Evolutionary conservation across 2,888 invertebrate species (phyloP).

Genomic region (Galerucella calmariensis): DNA sequence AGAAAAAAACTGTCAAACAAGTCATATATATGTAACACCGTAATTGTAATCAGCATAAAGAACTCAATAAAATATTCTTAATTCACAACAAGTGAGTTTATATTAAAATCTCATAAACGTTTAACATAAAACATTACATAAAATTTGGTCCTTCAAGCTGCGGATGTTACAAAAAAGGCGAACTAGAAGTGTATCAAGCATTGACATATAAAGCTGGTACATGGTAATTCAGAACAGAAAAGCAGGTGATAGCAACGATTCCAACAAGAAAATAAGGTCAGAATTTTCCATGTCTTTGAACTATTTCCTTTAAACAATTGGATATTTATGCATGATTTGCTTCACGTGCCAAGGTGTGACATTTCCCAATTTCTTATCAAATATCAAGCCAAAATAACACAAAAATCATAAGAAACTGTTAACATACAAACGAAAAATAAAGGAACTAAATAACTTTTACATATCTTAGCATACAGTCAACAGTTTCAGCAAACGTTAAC

Average conservation of each 20-base stretch:
- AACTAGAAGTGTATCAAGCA: not conserved
- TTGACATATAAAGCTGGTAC: not conserved
- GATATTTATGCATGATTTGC: not conserved
- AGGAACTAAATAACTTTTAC: not conserved
- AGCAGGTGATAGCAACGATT: not conserved
- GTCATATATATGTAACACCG: not conserved
- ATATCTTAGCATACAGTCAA: too few relatives aligned
- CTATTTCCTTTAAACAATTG: too few relatives aligned
- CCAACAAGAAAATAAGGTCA: not conserved
- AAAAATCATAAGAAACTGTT: not conserved
- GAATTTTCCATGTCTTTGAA: too few relatives aligned
- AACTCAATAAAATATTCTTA: not conserved
- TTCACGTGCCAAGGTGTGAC: conserved; percentile 1
- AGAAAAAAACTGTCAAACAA: too few relatives aligned
- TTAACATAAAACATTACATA: not conserved
- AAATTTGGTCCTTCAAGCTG: not conserved
- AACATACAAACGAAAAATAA: too few relatives aligned
- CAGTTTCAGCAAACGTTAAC: not conserved
- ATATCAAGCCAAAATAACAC: not conserved
- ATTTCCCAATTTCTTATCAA: not conserved
- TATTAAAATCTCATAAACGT: not conserved
- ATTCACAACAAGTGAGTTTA: not conserved
- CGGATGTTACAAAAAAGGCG: not conserved
- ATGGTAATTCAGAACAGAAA: not conserved
- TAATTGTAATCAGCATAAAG: not conserved